These are phyloP conservation scores for Herminia tarsipennalis DNA, from an alignment of 2,888 invertebrate genomes.

Conservation along the genomic window DNA sequence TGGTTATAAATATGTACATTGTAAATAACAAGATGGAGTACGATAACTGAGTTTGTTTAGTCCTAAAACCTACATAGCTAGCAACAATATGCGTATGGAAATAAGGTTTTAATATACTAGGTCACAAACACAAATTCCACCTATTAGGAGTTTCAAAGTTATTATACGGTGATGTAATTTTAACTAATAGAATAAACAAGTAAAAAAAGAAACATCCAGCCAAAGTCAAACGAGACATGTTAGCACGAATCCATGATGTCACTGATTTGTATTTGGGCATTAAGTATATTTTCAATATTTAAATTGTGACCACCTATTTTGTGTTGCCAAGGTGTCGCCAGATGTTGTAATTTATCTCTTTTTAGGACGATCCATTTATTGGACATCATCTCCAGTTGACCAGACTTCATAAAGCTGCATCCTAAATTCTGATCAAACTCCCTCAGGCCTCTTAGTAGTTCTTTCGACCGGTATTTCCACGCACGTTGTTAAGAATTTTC, in stretches of 20 bases:
- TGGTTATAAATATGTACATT: conserved; percentile 10
- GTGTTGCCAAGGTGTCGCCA: too few species aligned
- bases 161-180: conserved; percentile 20
- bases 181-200: conserved; percentile 15
- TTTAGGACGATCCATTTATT: too few species aligned
- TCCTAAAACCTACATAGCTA: conserved; percentile 24
- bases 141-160: too few species aligned
- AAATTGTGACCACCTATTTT: too few species aligned
- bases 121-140: conserved; percentile 17
- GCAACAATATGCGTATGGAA: conserved; percentile 12
- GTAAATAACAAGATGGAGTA: conserved; percentile 14
- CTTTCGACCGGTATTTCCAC: neutral
- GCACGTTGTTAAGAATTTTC: conserved; percentile 11
- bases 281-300: neutral
- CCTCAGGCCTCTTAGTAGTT: too few species aligned
- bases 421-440: too few species aligned
- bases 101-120: conserved; percentile 14
- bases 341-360: too few species aligned
- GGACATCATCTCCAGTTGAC: too few species aligned
- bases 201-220: conserved; percentile 28
- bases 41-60: conserved; percentile 28
- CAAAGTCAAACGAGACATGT: conserved; percentile 32
- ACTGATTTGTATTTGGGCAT: conserved; percentile 17
- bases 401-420: too few species aligned
- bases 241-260: conserved; percentile 37